These are phyloP conservation scores for Amblyjoppa fuscipennis DNA, from an alignment of 2,888 invertebrate species.

Conservation along the genomic window DNA sequence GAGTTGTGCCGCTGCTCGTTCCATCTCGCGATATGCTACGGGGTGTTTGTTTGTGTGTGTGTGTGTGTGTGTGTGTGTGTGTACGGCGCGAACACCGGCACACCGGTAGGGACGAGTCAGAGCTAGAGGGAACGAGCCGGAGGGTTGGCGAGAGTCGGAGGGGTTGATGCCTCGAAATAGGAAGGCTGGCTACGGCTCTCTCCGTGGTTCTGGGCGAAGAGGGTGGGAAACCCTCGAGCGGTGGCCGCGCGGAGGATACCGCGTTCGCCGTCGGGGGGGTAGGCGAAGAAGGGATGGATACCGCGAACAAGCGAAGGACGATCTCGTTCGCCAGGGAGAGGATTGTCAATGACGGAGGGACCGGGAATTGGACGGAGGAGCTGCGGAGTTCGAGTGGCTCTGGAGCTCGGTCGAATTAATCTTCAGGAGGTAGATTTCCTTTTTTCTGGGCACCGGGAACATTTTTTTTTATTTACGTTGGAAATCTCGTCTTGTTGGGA, in stretches of 20 bases:
- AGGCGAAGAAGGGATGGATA: constrained; percentile 7
- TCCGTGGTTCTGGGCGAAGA: neutral
- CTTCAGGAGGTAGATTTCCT: neutral
- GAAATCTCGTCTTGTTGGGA: neutral
- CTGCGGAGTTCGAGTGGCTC: constrained; percentile 2
- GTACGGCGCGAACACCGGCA: constrained; percentile 8
- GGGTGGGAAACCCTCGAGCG: constrained; percentile 53
- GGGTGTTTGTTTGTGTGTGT: constrained; percentile 16
- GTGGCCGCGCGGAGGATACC: constrained; percentile 61
- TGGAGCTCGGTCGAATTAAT: neutral
- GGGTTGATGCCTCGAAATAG: constrained; percentile 76
- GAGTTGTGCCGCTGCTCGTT: constrained; percentile 21
- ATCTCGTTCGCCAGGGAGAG: constrained; percentile 56
- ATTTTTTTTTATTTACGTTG: neutral
- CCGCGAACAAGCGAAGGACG: constrained; percentile 1
- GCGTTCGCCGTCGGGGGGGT: constrained; percentile 32
- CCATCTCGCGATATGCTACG: constrained; percentile 16
- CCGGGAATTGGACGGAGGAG: constrained; percentile 24
- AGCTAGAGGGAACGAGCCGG: constrained; percentile 34
- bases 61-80: constrained; percentile 28
- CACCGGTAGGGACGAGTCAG: constrained; percentile 15
- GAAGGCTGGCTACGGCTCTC: constrained; percentile 59
- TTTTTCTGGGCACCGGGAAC: neutral
- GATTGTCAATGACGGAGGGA: constrained; percentile 40
- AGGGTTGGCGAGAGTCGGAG: constrained; percentile 38